These are phyloP conservation scores for Phengaris arion DNA, from an alignment of 2,888 invertebrate genomes.

Conservation along the genomic window DNA sequence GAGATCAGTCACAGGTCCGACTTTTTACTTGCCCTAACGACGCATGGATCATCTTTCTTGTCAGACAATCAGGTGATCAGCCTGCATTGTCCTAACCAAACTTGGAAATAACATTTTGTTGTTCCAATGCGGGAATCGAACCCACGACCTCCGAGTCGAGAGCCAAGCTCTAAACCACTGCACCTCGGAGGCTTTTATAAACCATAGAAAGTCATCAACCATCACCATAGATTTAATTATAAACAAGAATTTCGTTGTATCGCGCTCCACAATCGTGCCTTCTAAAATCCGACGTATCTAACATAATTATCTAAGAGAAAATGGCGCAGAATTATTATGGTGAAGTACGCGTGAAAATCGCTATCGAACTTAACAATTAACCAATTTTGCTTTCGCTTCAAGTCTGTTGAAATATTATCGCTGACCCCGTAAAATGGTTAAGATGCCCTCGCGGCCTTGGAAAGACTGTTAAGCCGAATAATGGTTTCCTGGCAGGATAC, in stretches of 20 bases:
- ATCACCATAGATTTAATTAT: conserved; percentile 8
- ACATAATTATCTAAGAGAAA: conserved; percentile 31
- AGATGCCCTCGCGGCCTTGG: neutral
- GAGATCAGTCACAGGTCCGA: too few species aligned
- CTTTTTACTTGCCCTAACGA: too few species aligned
- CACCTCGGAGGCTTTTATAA: neutral
- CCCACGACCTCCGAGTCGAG: too few species aligned
- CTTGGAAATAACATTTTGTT: neutral
- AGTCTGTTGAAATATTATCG: neutral
- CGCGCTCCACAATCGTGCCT: neutral
- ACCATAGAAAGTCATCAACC: neutral
- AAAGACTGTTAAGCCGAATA: neutral
- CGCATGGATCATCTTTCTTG: too few species aligned
- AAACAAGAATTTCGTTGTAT: neutral
- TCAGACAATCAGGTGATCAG: too few species aligned
- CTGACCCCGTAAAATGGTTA: neutral
- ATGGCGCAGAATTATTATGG: conserved; percentile 34
- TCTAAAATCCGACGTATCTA: conserved; percentile 11
- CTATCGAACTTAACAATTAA: conserved; percentile 36
- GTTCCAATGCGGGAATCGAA: too few species aligned
- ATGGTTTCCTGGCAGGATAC: too few species aligned
- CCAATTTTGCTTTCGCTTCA: conserved; percentile 36
- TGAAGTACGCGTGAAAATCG: conserved; percentile 34
- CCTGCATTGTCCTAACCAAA: neutral
- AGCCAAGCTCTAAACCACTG: too few species aligned